phyloP scores from a whole-genome alignment of 2,797 vertebrate species.

The Cyprinella venusta region DNA sequence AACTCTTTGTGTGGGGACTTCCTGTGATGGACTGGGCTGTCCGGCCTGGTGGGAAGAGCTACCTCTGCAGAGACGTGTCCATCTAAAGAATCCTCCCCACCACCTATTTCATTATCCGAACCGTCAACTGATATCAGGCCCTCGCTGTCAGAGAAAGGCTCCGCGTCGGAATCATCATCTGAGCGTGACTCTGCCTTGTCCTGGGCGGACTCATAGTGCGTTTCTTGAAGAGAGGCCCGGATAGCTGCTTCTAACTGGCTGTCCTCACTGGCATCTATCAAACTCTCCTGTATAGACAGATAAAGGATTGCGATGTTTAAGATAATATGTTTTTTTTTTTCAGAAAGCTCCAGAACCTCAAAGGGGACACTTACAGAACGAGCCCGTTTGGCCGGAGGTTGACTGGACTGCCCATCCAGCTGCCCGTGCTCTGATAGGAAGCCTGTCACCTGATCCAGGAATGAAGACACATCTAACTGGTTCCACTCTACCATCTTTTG shows the following conservation, averaged over 20 bases:
- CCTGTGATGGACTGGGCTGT: conserved; percentile 82
- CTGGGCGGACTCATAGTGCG: conserved; percentile 92
- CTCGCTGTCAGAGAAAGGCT: conserved; percentile 97
- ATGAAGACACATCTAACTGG: conserved; percentile 93
- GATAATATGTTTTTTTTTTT: background rate
- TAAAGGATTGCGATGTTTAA: conserved; percentile 16
- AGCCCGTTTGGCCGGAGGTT: conserved; percentile 91
- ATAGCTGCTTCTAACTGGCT: conserved; percentile 99
- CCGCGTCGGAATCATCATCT: conserved; percentile 92
- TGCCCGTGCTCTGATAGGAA: conserved; percentile 97
- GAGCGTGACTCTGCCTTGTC: conserved; percentile 85
- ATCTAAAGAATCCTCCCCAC: conserved; percentile 61
- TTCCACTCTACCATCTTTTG: conserved; percentile 99
- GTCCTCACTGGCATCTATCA: conserved; percentile 98
- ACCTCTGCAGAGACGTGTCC: conserved; percentile 62
- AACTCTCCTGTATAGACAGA: conserved; percentile 85
- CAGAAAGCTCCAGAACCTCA: background rate
- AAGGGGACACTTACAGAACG: conserved; percentile 83
- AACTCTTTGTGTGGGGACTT: conserved; percentile 94
- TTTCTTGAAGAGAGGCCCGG: conserved; percentile 95
- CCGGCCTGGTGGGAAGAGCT: conserved; percentile 63
- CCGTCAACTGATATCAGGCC: conserved; percentile 96
- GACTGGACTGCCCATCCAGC: conserved; percentile 93
- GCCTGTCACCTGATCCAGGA: conserved; percentile 94
- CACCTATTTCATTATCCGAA: conserved; percentile 86